Evolutionary conservation across 64 coral and sea anemone species (phyloP), one percentile per base, ranked within the genome.

Genomic region (Anthopleura sola): DNA sequence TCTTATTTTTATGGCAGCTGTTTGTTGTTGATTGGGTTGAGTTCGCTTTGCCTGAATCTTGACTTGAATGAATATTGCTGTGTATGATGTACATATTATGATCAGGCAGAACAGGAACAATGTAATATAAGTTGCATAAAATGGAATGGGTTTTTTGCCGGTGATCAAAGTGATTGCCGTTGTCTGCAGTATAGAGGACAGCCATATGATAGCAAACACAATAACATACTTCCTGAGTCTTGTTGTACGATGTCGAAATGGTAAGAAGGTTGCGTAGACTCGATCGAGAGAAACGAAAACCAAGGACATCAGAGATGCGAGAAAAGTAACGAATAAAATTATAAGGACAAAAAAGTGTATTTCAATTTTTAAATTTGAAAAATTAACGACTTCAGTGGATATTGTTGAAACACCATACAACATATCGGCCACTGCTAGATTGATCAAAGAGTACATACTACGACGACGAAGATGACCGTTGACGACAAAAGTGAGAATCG

Each of bases 381-480:
- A n/a, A n/a, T n/a, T n/a, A n/a, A n/a, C n/a, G n/a, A n/a, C n/a
- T n/a, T n/a, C n/a, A n/a, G n/a, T n/a, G n/a, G n/a, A n/a, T n/a
- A n/a, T n/a, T n/a, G n/a, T n/a, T n/a, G n/a, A n/a, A n/a, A n/a
- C n/a, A n/a, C 80, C 80, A 19, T 48, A 23, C 36, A 82, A 21
- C 44, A 55, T 51, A 24, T 82, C 80, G n/a, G 80, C 80, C 13
- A 82, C 39, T 14, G 80, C 80, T 15, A 82, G 17, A 23, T 82
- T 82, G 17, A 50, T 82, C 23, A 82, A 20, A 23, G 47, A 82
- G 80, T 82, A 82, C 14, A 82, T 11, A 44, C 80, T 82, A 23
- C 80, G 80, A 44, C 80, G 80, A 16, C 47, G 80, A 55, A 82
- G 80, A 82, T 55, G 80, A 19, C 47, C n/a, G 80, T 82, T 50